phyloP scores from a whole-genome alignment of 2,797 vertebrate genomes.

The Iguana delicatissima region DNA sequence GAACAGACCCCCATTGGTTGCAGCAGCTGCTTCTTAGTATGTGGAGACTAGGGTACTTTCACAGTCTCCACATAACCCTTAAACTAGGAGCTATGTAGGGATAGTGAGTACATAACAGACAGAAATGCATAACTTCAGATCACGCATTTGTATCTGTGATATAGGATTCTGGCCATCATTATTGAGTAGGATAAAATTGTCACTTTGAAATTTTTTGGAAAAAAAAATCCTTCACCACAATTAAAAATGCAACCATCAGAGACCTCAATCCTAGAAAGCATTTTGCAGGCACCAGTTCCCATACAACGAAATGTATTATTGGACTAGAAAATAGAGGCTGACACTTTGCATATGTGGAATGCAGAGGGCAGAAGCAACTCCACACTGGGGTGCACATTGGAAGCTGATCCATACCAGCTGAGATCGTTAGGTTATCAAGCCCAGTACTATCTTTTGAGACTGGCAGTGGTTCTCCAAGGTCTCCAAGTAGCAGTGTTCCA shows the following conservation, averaged over 20 bases:
- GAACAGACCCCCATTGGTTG: too few relatives aligned
- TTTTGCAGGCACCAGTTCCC: not conserved
- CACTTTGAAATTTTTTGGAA: not conserved
- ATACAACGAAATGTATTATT: not conserved
- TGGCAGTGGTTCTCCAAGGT: not conserved
- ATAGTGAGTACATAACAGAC: too few relatives aligned
- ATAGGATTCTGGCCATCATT: too few relatives aligned
- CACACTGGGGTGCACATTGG: not conserved
- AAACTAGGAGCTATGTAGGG: too few relatives aligned
- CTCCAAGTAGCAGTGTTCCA: not conserved
- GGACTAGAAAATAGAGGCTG: not conserved
- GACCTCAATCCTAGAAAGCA: not conserved
- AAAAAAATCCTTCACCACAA: not conserved
- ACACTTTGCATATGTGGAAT: not conserved
- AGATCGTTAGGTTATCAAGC: not conserved
- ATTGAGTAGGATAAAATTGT: conserved; percentile 17
- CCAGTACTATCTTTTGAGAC: not conserved
- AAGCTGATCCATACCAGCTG: not conserved
- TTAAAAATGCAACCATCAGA: not conserved
- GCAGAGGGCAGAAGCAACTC: not conserved
- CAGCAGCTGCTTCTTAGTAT: too few relatives aligned
- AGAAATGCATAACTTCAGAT: too few relatives aligned
- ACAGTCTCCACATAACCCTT: too few relatives aligned
- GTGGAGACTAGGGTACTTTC: too few relatives aligned
- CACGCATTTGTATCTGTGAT: too few relatives aligned